Percentiles rank a stretch among this genome's conserved stretches.
These are phyloP conservation scores for Calameuta idolon DNA, from an alignment of 2,888 invertebrate genomes.

Conservation along the genomic window DNA sequence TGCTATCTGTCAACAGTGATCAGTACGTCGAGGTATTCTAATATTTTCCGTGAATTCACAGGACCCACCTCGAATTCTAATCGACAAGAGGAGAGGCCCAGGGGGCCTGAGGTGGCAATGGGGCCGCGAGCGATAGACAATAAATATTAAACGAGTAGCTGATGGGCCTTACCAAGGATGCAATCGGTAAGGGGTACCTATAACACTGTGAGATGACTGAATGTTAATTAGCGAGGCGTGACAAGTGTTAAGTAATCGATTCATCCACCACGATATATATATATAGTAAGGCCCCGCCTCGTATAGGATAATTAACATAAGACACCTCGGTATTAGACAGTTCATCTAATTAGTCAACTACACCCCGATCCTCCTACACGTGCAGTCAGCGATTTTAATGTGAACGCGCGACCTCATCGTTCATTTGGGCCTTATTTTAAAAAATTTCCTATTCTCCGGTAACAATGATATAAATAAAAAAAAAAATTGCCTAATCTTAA, in stretches of 20 bases:
- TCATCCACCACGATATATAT: slow-evolving; percentile 25
- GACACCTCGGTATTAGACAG: slow-evolving; percentile 19
- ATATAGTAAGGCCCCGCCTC: slow-evolving; percentile 39
- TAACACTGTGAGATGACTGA: slow-evolving; percentile 50
- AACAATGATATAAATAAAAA: neutral
- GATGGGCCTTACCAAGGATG: slow-evolving; percentile 29
- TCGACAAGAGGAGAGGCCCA: slow-evolving; percentile 28
- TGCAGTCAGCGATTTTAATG: neutral
- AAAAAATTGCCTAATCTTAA: neutral
- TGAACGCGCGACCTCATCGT: neutral
- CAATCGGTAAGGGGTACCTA: neutral
- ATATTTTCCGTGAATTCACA: slow-evolving; percentile 60
- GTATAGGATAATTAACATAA: slow-evolving; percentile 44
- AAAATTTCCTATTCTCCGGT: neutral
- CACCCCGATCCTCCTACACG: neutral
- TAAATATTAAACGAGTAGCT: slow-evolving; percentile 65
- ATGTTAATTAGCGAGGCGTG: slow-evolving; percentile 62
- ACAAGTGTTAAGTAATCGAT: slow-evolving; percentile 55
- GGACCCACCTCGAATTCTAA: slow-evolving; percentile 48
- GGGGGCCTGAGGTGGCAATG: slow-evolving; percentile 38
- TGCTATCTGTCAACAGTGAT: neutral
- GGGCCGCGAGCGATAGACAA: slow-evolving; percentile 46
- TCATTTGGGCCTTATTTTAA: neutral
- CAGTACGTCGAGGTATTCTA: slow-evolving; percentile 52
- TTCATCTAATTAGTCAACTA: neutral